A percentile compares a stretch with the other conserved stretches of the same genome.
Conservation (phyloP, 2,797 vertebrate species). For the Vultur gryphus region DNA sequence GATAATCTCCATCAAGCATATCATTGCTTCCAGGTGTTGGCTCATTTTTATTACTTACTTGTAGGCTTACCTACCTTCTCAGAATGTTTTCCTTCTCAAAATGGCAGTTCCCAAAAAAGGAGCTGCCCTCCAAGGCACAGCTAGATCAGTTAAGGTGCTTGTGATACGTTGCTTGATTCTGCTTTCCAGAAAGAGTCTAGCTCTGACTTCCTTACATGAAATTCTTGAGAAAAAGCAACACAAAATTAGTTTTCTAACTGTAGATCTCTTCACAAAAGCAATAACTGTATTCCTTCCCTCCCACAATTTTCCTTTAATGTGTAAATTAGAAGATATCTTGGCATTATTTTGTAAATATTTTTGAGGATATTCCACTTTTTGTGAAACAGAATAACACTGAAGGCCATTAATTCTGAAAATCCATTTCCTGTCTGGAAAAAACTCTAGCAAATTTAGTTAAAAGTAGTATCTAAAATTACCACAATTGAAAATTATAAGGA, state of each 20-base stretch:
- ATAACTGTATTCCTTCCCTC: background rate
- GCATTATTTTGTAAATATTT: background rate
- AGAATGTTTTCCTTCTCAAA: constrained; percentile 58
- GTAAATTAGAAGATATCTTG: background rate
- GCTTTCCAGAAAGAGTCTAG: constrained; percentile 1
- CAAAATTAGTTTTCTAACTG: background rate
- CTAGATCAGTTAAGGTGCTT: background rate
- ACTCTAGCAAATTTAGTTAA: background rate
- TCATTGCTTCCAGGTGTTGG: constrained; percentile 70
- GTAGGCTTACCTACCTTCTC: constrained; percentile 9
- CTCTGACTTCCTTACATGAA: constrained; percentile 20
- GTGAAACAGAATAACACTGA: background rate
- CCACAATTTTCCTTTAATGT: background rate
- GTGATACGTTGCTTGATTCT: background rate
- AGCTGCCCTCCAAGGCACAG: background rate
- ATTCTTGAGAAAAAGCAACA: constrained; percentile 19
- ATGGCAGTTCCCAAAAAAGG: background rate
- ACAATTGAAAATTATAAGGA: background rate
- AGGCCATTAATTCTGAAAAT: background rate
- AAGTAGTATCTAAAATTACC: background rate
- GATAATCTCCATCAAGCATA: constrained; percentile 42
- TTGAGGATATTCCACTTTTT: background rate
- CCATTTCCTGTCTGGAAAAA: background rate
- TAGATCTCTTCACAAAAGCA: background rate
- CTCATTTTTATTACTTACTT: constrained; percentile 52